phyloP scores from a whole-genome alignment of 2,888 invertebrate genomes.

The Hanleya hanleyi region DNA sequence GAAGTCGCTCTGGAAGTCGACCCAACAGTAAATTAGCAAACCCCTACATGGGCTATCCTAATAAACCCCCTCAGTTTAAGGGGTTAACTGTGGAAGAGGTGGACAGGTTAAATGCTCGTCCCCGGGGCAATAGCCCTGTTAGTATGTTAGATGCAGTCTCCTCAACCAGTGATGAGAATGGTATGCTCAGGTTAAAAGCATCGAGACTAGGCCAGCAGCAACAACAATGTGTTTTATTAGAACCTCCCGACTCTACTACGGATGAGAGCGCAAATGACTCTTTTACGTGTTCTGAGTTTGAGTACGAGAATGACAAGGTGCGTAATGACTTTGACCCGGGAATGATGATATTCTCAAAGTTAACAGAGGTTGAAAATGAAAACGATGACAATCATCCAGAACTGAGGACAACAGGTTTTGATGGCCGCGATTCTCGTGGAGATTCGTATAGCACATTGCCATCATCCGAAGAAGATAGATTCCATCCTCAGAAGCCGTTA shows the following conservation, averaged over 20 bases:
- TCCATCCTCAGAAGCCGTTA: not conserved
- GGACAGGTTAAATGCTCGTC: slow-evolving; percentile 89
- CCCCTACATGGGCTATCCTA: slow-evolving; percentile 2
- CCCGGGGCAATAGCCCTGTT: slow-evolving; percentile 88
- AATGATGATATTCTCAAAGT: slow-evolving; percentile 78
- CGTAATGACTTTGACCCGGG: slow-evolving; percentile 69
- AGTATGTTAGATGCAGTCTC: slow-evolving; percentile 96
- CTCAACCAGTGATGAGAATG: slow-evolving; percentile 77
- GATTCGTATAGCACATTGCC: slow-evolving; percentile 91
- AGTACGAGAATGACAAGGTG: slow-evolving; percentile 85
- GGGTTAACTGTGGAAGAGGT: slow-evolving; percentile 95
- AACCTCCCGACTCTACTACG: slow-evolving; percentile 75
- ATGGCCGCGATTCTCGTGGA: slow-evolving; percentile 94
- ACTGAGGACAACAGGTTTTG: slow-evolving; percentile 77
- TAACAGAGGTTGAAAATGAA: slow-evolving; percentile 71
- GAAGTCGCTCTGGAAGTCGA: slow-evolving; percentile 15
- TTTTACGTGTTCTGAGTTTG: slow-evolving; percentile 98
- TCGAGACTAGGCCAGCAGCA: slow-evolving; percentile 49
- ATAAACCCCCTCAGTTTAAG: slow-evolving; percentile 74
- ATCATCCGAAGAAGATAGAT: slow-evolving; percentile 89
- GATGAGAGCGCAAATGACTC: slow-evolving; percentile 96
- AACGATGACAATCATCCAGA: slow-evolving; percentile 55
- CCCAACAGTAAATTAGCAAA: slow-evolving; percentile 17
- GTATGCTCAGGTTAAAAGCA: slow-evolving; percentile 50
- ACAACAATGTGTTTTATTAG: slow-evolving; percentile 53